These are phyloP conservation scores for Tachina fera DNA, from an alignment of 2,888 invertebrate genomes.

Conservation along the genomic window DNA sequence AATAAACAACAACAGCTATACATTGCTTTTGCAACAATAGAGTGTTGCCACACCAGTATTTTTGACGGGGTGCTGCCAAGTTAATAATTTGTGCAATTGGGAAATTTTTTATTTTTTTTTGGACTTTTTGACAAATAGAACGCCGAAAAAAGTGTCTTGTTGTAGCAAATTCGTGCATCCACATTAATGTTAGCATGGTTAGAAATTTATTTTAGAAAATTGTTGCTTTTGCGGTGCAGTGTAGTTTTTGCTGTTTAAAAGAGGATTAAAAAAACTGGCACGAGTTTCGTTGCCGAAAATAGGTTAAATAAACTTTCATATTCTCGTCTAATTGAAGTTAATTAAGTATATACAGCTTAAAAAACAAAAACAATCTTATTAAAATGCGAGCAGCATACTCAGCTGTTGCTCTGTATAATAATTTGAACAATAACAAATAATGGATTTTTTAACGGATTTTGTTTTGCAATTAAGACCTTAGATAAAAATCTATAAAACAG, in stretches of 20 bases:
- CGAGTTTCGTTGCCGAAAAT: background rate
- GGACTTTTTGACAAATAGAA: too few relatives aligned
- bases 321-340: background rate
- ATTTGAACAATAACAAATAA: background rate
- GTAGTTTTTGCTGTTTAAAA: background rate
- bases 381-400: background rate
- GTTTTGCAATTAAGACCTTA: constrained; percentile 9
- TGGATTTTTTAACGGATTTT: background rate
- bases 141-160: too few relatives aligned
- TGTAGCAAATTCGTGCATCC: too few relatives aligned
- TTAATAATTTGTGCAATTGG: too few relatives aligned
- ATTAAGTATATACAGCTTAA: background rate
- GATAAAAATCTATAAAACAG: background rate
- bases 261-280: background rate
- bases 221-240: too few relatives aligned
- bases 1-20: too few relatives aligned
- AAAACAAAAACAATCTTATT: constrained; percentile 16
- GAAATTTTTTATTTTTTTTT: too few relatives aligned
- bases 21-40: too few relatives aligned
- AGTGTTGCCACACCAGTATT: too few relatives aligned
- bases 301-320: constrained; percentile 1
- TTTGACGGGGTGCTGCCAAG: too few relatives aligned
- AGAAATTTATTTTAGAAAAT: too few relatives aligned
- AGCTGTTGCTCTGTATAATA: background rate
- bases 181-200: too few relatives aligned